phyloP scores from a whole-genome alignment of 2,888 invertebrate genomes.

The Hesperia comma region DNA sequence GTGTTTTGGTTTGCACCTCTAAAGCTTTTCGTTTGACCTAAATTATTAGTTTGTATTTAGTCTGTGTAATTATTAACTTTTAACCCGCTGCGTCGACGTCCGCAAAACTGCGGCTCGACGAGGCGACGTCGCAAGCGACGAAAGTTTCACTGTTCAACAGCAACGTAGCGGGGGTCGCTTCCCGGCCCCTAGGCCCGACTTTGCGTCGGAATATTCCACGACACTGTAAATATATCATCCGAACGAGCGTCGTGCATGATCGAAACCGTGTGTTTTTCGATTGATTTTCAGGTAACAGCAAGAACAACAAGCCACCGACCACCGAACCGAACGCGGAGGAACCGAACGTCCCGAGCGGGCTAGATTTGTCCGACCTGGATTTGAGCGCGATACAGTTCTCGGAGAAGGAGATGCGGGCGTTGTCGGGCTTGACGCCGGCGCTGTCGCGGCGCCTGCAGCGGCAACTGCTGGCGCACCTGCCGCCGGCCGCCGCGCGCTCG shows the following conservation, averaged over 20 bases:
- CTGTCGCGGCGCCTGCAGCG: slow-evolving; percentile 88
- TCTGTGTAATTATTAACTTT: slow-evolving; percentile 65
- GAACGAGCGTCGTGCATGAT: slow-evolving; percentile 82
- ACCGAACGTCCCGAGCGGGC: slow-evolving; percentile 48
- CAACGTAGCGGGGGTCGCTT: slow-evolving; percentile 37
- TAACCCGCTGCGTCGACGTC: slow-evolving; percentile 68
- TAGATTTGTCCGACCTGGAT: slow-evolving; percentile 86
- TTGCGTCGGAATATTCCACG: slow-evolving; percentile 34
- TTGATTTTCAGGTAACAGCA: slow-evolving; percentile 78
- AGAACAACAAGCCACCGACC: slow-evolving; percentile 69
- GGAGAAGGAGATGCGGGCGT: slow-evolving; percentile 86
- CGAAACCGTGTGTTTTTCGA: slow-evolving; percentile 82
- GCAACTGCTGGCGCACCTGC: slow-evolving; percentile 87
- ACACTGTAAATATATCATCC: slow-evolving; percentile 77
- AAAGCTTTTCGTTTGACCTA: slow-evolving; percentile 74
- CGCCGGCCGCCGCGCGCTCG: slow-evolving; percentile 87
- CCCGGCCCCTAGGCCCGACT: slow-evolving; percentile 32
- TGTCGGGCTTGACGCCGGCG: slow-evolving; percentile 85
- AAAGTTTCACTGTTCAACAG: slow-evolving; percentile 26
- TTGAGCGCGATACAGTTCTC: slow-evolving; percentile 87
- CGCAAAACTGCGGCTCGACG: slow-evolving; percentile 38
- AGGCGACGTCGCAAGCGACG: slow-evolving; percentile 34
- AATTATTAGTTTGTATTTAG: slow-evolving; percentile 62
- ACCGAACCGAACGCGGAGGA: slow-evolving; percentile 53
- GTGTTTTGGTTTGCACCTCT: slow-evolving; percentile 74